phyloP scores from a whole-genome alignment of 1,140 invertebrate genomes.

The Bombyx mandarina region DNA sequence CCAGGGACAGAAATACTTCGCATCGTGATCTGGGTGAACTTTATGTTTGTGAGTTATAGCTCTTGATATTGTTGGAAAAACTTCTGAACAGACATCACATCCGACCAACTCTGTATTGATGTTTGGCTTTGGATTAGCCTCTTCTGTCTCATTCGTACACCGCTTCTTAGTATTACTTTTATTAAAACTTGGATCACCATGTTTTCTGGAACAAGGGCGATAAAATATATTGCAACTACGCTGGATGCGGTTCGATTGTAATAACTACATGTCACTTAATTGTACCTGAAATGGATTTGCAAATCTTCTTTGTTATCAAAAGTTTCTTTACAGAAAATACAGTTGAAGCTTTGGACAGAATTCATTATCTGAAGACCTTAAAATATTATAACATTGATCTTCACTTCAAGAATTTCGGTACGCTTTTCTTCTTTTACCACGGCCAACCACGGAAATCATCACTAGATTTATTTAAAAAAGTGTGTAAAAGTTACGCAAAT shows the following conservation, averaged over 20 bases:
- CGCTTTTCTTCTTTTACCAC: no score
- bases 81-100: slow-evolving; percentile 75
- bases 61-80: slow-evolving; percentile 74
- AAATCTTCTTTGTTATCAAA: slow-evolving; percentile 53
- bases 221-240: slow-evolving; percentile 13
- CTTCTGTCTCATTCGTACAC: slow-evolving; percentile 21
- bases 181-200: slow-evolving; percentile 54
- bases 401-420: no score
- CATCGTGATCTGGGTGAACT: slow-evolving; percentile 74
- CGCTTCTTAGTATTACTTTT: slow-evolving; percentile 27
- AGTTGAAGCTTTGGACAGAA: slow-evolving; percentile 41
- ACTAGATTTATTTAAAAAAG: no score
- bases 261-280: not conserved
- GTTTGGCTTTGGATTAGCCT: slow-evolving; percentile 31
- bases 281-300: slow-evolving; percentile 63
- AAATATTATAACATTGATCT: no score
- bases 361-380: slow-evolving; percentile 22
- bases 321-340: slow-evolving; percentile 56
- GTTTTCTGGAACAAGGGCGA: slow-evolving; percentile 33
- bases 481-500: no score
- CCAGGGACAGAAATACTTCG: slow-evolving; percentile 77
- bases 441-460: no score
- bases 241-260: slow-evolving; percentile 1
- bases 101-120: slow-evolving; percentile 37
- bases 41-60: slow-evolving; percentile 80